Conservation (phyloP, 2,113 vertebrate genomes). For the Nothocercus julius region DNA sequence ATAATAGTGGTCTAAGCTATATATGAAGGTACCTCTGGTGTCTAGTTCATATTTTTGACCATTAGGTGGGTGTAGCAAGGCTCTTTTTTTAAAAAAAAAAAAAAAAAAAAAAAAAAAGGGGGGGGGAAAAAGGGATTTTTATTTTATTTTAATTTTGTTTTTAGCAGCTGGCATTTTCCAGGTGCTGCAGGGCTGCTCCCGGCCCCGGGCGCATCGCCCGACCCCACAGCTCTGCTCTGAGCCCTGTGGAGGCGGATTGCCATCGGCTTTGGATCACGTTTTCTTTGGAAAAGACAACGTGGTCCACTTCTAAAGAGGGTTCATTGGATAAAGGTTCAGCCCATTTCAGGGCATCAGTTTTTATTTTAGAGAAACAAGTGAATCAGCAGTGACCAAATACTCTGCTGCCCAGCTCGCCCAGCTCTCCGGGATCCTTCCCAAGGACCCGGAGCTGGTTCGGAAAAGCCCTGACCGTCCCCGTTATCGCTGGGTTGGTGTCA, state of each 20-base stretch:
- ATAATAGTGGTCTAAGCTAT: neutral
- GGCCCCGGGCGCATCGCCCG: too few relatives aligned
- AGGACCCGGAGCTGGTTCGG: neutral
- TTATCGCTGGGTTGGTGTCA: neutral
- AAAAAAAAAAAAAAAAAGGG: too few relatives aligned
- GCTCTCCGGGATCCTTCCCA: neutral
- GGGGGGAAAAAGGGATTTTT: too few relatives aligned
- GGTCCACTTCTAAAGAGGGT: too few relatives aligned
- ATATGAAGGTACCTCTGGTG: neutral
- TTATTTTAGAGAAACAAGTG: neutral
- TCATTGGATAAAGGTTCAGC: neutral
- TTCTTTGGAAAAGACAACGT: too few relatives aligned
- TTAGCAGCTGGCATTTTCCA: neutral
- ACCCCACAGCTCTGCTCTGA: neutral
- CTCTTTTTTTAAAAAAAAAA: neutral
- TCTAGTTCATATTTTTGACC: neutral
- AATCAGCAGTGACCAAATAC: neutral
- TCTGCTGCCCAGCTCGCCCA: neutral
- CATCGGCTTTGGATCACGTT: too few relatives aligned
- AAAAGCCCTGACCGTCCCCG: neutral
- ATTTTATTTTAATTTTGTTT: neutral
- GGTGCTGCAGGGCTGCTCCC: too few relatives aligned
- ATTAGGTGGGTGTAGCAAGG: neutral
- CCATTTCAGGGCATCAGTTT: neutral
- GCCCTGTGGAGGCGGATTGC: too few relatives aligned